Conservation (phyloP, 1,140 invertebrate species). For the Meloidogyne hapla region DNA sequence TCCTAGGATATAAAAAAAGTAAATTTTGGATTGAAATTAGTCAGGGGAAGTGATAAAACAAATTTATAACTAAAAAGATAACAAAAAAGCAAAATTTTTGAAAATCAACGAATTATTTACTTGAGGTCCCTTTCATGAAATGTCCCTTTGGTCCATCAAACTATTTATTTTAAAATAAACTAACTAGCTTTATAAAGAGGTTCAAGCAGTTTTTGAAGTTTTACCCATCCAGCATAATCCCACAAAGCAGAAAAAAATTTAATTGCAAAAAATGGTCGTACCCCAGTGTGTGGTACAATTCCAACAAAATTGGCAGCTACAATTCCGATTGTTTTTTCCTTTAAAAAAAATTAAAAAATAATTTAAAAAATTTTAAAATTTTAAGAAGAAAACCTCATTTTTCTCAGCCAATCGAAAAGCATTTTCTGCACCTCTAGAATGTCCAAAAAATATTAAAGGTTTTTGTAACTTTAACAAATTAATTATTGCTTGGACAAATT, state of each 20-base stretch:
- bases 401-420: slow-evolving; percentile 48
- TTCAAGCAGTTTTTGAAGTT: slow-evolving; percentile 10
- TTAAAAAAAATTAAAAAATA: slow-evolving; percentile 11
- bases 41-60: too few species aligned
- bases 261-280: slow-evolving; percentile 35
- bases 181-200: slow-evolving; percentile 27
- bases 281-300: slow-evolving; percentile 34
- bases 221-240: background rate
- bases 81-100: too few species aligned
- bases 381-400: slow-evolving; percentile 2
- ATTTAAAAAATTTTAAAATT: slow-evolving; percentile 11
- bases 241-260: background rate
- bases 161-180: slow-evolving; percentile 23
- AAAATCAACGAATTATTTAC: too few species aligned
- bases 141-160: too few species aligned
- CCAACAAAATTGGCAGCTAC: slow-evolving; percentile 43
- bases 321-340: slow-evolving; percentile 36
- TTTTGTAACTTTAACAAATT: slow-evolving; percentile 41
- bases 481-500: slow-evolving; percentile 46
- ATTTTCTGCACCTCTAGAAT: slow-evolving; percentile 47
- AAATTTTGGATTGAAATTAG: too few species aligned
- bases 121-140: too few species aligned
- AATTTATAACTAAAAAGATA: too few species aligned
- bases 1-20: too few species aligned
- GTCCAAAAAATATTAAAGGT: slow-evolving; percentile 51